Conservation (phyloP, 2,888 invertebrate species). For the Drosophila nr. perissopoda region DNA sequence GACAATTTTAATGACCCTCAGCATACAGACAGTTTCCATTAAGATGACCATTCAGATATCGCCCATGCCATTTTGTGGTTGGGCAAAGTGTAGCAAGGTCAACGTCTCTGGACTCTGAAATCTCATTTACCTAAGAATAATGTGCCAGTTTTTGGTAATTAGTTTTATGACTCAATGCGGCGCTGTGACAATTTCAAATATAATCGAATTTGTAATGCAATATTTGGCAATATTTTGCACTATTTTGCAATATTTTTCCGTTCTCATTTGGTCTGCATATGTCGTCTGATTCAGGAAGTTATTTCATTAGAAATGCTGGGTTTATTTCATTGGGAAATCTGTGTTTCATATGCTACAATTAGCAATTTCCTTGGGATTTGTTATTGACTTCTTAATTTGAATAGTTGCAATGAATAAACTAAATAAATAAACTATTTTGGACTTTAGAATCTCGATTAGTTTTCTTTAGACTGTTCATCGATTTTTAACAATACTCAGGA, state of each 20-base stretch:
- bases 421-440: not conserved
- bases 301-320: constrained; percentile 9
- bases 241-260: constrained; percentile 5
- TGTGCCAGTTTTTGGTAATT: constrained; percentile 53
- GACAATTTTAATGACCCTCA: constrained; percentile 40
- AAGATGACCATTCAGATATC: constrained; percentile 2
- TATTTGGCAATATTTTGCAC: constrained; percentile 16
- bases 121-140: constrained; percentile 42
- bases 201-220: constrained; percentile 39
- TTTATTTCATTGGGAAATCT: constrained; percentile 34
- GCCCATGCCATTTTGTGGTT: constrained; percentile 50
- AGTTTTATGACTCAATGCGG: constrained; percentile 58
- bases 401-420: not conserved
- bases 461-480: not conserved
- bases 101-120: constrained; percentile 11
- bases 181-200: constrained; percentile 38
- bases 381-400: not conserved
- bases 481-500: not conserved
- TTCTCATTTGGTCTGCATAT: constrained; percentile 53
- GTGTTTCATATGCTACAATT: constrained; percentile 31
- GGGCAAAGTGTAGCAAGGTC: constrained; percentile 73
- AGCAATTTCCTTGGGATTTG: not conserved
- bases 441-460: not conserved
- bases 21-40: constrained; percentile 16
- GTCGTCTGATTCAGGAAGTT: constrained; percentile 7